Conservation (phyloP, 2,113 vertebrate species). For the Aix galericulata region DNA sequence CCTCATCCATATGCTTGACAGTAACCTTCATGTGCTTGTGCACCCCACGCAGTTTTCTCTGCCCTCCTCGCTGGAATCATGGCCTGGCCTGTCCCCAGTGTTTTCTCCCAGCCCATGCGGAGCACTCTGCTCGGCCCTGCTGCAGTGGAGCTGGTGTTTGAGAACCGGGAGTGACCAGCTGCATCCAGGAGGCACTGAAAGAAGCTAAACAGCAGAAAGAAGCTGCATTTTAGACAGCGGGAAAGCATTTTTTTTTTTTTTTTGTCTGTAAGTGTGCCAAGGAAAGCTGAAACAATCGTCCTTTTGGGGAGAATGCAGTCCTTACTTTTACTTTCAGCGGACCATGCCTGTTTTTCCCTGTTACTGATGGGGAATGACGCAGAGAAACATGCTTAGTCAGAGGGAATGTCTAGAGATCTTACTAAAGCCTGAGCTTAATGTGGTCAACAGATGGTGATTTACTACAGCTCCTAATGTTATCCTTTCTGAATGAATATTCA, state of each 20-base stretch:
- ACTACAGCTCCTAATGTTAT: not conserved
- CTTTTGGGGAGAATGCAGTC: not conserved
- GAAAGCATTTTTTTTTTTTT: not conserved
- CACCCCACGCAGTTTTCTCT: not conserved
- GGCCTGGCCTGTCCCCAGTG: fast-evolving
- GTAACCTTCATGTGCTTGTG: not conserved
- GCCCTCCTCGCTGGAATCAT: fast-evolving
- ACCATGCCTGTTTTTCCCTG: not conserved
- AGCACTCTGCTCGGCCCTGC: not conserved
- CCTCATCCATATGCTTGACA: fast-evolving
- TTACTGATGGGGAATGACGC: not conserved
- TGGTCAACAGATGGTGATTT: conserved; percentile 19
- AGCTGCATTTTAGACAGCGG: not conserved
- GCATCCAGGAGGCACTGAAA: not conserved
- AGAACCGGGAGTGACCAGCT: not conserved
- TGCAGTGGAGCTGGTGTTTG: fast-evolving
- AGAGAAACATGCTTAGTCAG: not conserved
- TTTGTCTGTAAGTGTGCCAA: not conserved
- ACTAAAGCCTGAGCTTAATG: not conserved
- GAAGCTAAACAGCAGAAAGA: not conserved
- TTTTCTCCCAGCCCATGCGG: no score
- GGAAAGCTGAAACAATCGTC: not conserved
- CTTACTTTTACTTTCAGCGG: not conserved
- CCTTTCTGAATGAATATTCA: not conserved
- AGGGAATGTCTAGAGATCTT: not conserved